Evolutionary conservation across 2,797 vertebrate genomes (phyloP).

Genomic region (Lemur catta): DNA sequence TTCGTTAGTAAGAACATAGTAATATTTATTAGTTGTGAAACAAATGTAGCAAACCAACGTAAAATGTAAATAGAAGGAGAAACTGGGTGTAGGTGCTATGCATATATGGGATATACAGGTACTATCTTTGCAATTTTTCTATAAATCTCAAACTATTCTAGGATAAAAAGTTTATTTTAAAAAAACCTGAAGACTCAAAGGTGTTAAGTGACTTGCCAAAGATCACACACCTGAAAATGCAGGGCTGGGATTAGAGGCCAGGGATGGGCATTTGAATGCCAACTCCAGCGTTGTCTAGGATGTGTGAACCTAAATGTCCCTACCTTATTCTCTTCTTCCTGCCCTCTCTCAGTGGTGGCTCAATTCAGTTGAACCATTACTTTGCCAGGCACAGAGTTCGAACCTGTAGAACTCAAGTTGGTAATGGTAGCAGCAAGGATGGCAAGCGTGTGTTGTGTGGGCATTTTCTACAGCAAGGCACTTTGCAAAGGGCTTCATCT

Average conservation of each 20-base stretch:
- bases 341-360: background rate
- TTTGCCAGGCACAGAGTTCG: background rate
- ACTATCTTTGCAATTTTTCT: background rate
- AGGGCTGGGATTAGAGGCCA: background rate
- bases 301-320: rapidly evolving
- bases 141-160: background rate
- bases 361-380: rapidly evolving
- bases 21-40: background rate
- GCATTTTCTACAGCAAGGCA: background rate
- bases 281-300: rapidly evolving
- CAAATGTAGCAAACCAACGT: background rate
- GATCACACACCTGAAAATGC: background rate
- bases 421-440: background rate
- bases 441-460: rapidly evolving
- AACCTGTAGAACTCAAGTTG: background rate
- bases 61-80: background rate
- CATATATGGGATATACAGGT: background rate
- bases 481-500: background rate
- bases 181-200: background rate
- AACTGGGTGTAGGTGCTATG: background rate
- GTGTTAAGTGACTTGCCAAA: background rate
- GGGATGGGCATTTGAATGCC: background rate
- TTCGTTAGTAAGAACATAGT: background rate
- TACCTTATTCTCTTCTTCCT: rapidly evolving
- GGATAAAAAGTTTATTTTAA: background rate